A percentile compares a stretch with the other conserved stretches of the same genome.
Evolutionary conservation across 2,797 vertebrate genomes (phyloP).

Genomic region (Sebastes trivittatus): DNA sequence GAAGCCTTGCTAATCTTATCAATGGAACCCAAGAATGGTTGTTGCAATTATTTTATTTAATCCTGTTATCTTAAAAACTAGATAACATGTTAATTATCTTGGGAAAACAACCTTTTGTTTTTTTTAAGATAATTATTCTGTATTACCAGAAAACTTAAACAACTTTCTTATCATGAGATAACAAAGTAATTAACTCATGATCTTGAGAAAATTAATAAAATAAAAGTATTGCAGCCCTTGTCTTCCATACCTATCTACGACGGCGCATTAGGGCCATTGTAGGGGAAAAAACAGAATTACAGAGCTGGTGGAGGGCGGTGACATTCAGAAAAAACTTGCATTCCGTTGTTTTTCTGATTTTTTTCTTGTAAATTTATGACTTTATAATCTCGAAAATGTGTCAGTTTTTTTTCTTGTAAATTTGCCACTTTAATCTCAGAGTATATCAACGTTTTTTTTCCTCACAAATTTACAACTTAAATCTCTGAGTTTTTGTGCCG

Average conservation of each 20-base stretch:
- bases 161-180: not conserved
- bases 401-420: too few relatives aligned
- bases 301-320: too few relatives aligned
- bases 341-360: too few relatives aligned
- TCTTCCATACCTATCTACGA: not conserved
- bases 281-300: too few relatives aligned
- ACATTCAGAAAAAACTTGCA: too few relatives aligned
- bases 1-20: not conserved
- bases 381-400: not conserved
- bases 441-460: too few relatives aligned
- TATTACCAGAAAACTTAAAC: not conserved
- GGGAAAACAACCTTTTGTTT: not conserved
- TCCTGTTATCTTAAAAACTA: not conserved
- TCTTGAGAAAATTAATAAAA: not conserved
- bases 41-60: not conserved
- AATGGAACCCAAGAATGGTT: not conserved
- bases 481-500: too few relatives aligned
- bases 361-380: too few relatives aligned
- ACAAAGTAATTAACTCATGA: not conserved
- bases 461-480: too few relatives aligned
- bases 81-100: not conserved
- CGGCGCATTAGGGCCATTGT: too few relatives aligned
- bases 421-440: too few relatives aligned
- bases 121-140: not conserved
- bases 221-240: too few relatives aligned